Conservation (phyloP, 2,888 invertebrate species). For the Synergus laeviventris region DNA sequence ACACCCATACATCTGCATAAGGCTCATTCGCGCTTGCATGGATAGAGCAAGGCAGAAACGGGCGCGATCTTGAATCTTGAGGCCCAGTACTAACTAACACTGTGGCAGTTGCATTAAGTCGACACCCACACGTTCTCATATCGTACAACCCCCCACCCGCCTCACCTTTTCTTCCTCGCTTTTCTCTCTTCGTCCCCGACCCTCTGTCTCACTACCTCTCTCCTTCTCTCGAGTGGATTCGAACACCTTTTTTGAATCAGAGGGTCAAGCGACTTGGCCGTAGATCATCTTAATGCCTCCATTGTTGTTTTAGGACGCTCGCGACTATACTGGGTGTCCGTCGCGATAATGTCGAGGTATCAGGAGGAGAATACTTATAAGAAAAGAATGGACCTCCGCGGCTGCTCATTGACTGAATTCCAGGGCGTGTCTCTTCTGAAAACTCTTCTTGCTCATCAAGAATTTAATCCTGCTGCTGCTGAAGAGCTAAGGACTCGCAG, state of each 20-base stretch:
- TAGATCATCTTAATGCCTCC: constrained; percentile 75
- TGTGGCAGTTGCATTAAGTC: constrained; percentile 64
- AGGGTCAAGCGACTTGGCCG: constrained; percentile 74
- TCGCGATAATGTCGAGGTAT: constrained; percentile 65
- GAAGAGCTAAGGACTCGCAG: not conserved
- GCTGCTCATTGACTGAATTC: constrained; percentile 55
- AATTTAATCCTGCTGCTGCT: constrained; percentile 35
- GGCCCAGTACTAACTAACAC: constrained; percentile 64
- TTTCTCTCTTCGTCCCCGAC: constrained; percentile 46
- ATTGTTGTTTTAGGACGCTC: constrained; percentile 75
- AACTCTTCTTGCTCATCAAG: constrained; percentile 39
- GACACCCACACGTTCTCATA: constrained; percentile 67
- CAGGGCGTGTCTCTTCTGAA: constrained; percentile 50
- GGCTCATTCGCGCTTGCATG: constrained; percentile 50
- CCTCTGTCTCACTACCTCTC: constrained; percentile 54
- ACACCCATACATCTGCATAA: not conserved
- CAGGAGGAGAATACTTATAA: constrained; percentile 48
- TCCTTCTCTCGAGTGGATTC: constrained; percentile 67
- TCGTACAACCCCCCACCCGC: constrained; percentile 19
- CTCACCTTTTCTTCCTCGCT: constrained; percentile 44
- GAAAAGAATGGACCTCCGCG: constrained; percentile 28
- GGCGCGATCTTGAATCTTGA: constrained; percentile 61
- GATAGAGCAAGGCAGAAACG: constrained; percentile 52
- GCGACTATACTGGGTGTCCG: constrained; percentile 69
- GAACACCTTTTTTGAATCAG: constrained; percentile 75